Evolutionary conservation across 2,113 vertebrate species (phyloP), one percentile per base, ranked within the genome.

Genomic region (Lates calcarifer): DNA sequence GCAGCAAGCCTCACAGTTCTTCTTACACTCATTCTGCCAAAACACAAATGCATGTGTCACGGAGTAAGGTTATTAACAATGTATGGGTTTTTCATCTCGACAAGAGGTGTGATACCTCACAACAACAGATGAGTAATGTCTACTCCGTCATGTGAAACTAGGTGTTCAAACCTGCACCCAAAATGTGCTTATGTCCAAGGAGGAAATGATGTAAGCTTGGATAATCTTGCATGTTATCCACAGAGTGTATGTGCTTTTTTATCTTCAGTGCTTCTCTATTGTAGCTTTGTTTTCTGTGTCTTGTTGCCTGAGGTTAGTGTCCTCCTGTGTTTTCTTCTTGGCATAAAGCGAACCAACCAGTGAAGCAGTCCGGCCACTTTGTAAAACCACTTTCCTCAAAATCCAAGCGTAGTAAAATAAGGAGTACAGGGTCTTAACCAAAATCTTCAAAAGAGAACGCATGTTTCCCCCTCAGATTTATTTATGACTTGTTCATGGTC

Each of bases 401-500:
- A 77, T 81, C 28, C 62, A 67, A 69, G 29, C 55, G 29, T 1
- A 22, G 51, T 64, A 31, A 41, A 76, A 77, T 13, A 68, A 68
- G 70, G 39, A n/a, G 4, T 41, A 72, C 35, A 53, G 13, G 15
- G 14, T 37, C 24, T 39, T 61, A 56, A 77, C 61, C 58, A 74
- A 71, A 82, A 78, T 61, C 66, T 77, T 26, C 15, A 15, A 5
- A 11, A 51, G 18, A 74, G 6, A 39, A 28, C 18, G 22, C n/a
- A 20, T 69, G 53, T 89, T 82, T 89, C 49, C 47, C 17, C 35
- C 39, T 22, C 26, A 60, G 17, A 71, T 61, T 49, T 71, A 84
- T 83, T 84, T 79, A 83, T 76, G 73, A 57, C 49, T 81, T 79
- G 39, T 62, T 79, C 26, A 37, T 26, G 29, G 88, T 84, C 39